phyloP scores from a whole-genome alignment of 2,113 vertebrate species.

The Tupaia chinensis region DNA sequence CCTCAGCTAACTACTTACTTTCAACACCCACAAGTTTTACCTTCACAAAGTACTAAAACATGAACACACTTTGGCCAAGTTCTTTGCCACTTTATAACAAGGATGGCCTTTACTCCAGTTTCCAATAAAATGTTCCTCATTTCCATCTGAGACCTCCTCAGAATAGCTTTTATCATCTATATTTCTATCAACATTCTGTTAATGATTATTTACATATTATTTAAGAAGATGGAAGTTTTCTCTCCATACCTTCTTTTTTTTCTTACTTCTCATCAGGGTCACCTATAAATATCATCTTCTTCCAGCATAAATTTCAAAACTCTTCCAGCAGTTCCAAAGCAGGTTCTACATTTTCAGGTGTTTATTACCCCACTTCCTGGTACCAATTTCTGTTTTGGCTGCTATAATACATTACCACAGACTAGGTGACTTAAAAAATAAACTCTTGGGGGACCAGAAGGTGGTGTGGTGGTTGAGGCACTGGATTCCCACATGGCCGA shows the following conservation, averaged over 20 bases:
- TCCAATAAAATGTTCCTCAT: neutral
- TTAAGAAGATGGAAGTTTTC: neutral
- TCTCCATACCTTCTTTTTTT: neutral
- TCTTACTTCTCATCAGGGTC: neutral
- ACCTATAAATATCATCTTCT: neutral
- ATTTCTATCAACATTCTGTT: neutral
- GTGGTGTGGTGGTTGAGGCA: no score
- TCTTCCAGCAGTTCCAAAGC: neutral
- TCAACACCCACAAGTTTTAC: neutral
- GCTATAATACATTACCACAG: neutral
- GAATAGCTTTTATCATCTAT: neutral
- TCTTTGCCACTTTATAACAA: neutral
- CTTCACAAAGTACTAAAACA: neutral
- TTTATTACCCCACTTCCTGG: neutral
- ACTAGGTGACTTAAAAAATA: neutral
- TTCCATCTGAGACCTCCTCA: neutral
- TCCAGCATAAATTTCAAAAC: neutral
- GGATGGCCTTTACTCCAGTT: neutral
- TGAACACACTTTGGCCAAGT: neutral
- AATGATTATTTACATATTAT: neutral
- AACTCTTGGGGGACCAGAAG: neutral
- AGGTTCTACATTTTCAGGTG: neutral
- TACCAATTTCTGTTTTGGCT: neutral
- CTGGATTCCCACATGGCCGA: no score
- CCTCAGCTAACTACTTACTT: neutral